phyloP scores from a whole-genome alignment of 2,113 vertebrate species.

The Epinephelus fuscoguttatus region DNA sequence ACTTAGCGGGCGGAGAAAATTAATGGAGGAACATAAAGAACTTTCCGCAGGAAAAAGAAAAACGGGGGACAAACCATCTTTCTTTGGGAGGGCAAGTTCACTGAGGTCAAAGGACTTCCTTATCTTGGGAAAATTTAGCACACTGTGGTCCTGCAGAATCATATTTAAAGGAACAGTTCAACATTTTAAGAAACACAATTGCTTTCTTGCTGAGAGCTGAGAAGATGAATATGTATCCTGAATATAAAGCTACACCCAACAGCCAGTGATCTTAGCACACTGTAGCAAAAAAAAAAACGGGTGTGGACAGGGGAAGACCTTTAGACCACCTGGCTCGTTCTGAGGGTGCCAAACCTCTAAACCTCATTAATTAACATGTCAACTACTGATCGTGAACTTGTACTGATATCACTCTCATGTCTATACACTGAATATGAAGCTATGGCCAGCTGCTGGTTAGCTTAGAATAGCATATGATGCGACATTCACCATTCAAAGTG shows the following conservation, averaged over 20 bases:
- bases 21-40: background rate
- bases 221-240: background rate
- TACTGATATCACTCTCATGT: no score
- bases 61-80: background rate
- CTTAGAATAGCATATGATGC: background rate
- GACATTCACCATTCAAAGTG: no score
- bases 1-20: background rate
- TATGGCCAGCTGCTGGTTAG: background rate
- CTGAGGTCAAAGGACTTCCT: slow-evolving; percentile 9
- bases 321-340: no score
- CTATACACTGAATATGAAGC: background rate
- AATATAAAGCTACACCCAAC: background rate
- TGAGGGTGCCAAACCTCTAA: no score
- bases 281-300: background rate
- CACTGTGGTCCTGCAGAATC: background rate
- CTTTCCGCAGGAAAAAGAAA: background rate
- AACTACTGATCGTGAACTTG: no score
- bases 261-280: background rate
- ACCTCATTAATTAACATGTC: no score
- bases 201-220: background rate
- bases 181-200: slow-evolving; percentile 11
- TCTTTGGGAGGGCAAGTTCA: slow-evolving; percentile 44
- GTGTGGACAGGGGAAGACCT: no score
- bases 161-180: background rate
- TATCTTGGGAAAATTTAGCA: slow-evolving; percentile 7